Evolutionary conservation across 2,888 invertebrate genomes (phyloP).

Genomic region (Pachliopta kotzebuea): DNA sequence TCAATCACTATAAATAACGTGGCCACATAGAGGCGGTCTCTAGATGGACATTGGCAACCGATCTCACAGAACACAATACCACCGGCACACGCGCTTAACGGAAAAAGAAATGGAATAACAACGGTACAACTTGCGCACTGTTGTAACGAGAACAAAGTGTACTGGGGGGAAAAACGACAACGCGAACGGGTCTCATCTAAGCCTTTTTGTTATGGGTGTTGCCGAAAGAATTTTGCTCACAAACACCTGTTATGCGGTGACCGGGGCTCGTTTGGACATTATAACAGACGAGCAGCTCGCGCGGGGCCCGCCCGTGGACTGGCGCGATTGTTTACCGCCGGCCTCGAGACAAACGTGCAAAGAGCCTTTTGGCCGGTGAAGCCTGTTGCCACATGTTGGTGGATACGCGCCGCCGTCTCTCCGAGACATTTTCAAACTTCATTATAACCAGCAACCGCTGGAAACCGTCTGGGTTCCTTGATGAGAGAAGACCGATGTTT

Average conservation of each 20-base stretch:
- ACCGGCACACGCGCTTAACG: constrained; percentile 56
- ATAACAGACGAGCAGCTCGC: constrained; percentile 49
- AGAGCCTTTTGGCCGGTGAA: constrained; percentile 42
- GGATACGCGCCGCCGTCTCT: constrained; percentile 38
- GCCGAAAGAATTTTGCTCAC: constrained; percentile 24
- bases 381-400: constrained; percentile 32
- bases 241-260: constrained; percentile 50
- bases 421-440: constrained; percentile 34
- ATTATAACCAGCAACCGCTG: neutral
- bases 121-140: constrained; percentile 48
- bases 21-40: constrained; percentile 32
- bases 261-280: constrained; percentile 41
- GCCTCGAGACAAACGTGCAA: constrained; percentile 52
- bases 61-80: constrained; percentile 59
- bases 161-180: constrained; percentile 40
- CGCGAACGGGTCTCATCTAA: constrained; percentile 60
- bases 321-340: constrained; percentile 71
- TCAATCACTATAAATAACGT: constrained; percentile 38
- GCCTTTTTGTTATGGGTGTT: constrained; percentile 31
- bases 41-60: constrained; percentile 37
- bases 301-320: constrained; percentile 70
- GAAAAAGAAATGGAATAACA: constrained; percentile 46
- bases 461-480: no score
- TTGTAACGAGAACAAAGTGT: constrained; percentile 10
- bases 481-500: no score